Base-by-base conservation (phyloP, 2,113 vertebrate species). In the Cyanistes caeruleus region DNA sequence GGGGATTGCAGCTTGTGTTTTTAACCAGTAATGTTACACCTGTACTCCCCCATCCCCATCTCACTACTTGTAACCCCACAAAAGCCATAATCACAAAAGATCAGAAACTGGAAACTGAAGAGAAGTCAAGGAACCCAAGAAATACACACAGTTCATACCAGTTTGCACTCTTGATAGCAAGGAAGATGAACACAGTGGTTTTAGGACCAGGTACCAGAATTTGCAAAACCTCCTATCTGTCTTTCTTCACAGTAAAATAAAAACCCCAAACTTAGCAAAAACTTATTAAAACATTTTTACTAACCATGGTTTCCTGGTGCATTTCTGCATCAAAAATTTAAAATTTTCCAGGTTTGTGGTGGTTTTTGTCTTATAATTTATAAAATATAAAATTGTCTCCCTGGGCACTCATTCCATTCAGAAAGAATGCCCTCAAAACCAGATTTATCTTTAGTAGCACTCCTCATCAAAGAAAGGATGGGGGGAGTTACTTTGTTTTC, bases 71-170 rank as follows among this genome's bases (percentile, higher is more conserved):
- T 24, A 59, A 73, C 69, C 30, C 20, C 17, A 55, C 18, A 44
- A 33, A 6, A 74, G 14, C 17, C 16, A 20, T 41, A 62, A 69
- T 37, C 33, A 60, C 23, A 78, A 49, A 58, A 67, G 2, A 31
- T 3, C 6, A 83, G 18, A 83, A 56, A 48, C 27, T 37, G 13
- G 7, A 51, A 83, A 69, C 11, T 64, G n/a, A 80, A 72, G 17
- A 63, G 22, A 75, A 77, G 19, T 37, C 41, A 65, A 87, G 13
- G 12, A 83, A 93, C 64, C 6, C 20, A 81, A 37, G 25, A 91
- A 74, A 85, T 10, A 49, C 3, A 37, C 6, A 20, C 8, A 7
- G 4, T 44, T 55, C 2, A 0, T 35, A 28, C 39, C 30, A 12
- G 7, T 49, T 68, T 16, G 0, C 21, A 20, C 30, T 63, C 35